Evolutionary conservation across 2,797 vertebrate species (phyloP).

Genomic region (Bradypodion ventrale): DNA sequence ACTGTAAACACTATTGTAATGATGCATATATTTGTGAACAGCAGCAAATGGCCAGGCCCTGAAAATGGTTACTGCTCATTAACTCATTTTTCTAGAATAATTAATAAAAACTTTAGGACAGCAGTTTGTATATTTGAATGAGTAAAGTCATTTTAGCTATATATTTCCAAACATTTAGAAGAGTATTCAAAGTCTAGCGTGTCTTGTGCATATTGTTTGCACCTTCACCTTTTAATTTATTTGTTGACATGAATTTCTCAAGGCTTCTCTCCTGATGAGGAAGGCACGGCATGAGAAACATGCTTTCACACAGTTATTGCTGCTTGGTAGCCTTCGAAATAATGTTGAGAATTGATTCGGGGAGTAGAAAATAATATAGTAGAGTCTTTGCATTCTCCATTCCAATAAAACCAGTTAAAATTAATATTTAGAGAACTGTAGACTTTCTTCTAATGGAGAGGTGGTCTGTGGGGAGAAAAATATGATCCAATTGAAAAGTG

Average conservation of each 20-base stretch:
- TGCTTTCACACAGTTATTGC: background rate
- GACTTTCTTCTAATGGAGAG: background rate
- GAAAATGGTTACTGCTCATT: background rate
- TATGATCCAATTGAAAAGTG: conserved; percentile 8
- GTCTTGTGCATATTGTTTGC: background rate
- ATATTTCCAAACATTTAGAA: background rate
- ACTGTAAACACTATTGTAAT: conserved; percentile 64
- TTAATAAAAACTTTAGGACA: background rate
- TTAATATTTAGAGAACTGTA: background rate
- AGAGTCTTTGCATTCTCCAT: background rate
- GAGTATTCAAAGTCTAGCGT: background rate
- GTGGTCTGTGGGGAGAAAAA: background rate
- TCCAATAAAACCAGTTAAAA: background rate
- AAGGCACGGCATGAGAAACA: background rate
- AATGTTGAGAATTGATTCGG: background rate
- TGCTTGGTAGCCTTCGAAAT: background rate
- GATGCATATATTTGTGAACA: conserved; percentile 73
- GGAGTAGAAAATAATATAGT: background rate
- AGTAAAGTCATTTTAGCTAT: background rate
- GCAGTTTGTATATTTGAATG: conserved; percentile 5
- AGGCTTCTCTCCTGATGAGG: background rate
- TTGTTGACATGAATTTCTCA: background rate
- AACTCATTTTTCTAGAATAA: conserved; percentile 11
- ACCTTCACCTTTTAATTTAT: background rate
- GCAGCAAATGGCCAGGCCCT: conserved; percentile 41